Evolutionary conservation across 1,140 invertebrate genomes (phyloP), one percentile per base, ranked within the genome.

Genomic region (Atta cephalotes): DNA sequence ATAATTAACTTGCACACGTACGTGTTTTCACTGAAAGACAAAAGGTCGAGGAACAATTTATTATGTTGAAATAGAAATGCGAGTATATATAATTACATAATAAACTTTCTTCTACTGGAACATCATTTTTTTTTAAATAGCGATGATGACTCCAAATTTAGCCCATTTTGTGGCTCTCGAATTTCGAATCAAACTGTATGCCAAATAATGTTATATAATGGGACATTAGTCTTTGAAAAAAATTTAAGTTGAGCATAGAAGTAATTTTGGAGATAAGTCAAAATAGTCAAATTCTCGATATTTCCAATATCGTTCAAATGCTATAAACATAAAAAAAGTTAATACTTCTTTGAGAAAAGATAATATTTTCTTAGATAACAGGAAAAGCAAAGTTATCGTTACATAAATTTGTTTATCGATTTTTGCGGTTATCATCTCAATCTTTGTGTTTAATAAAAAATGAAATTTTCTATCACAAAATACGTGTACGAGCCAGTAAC

Each of bases 1-100:
- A 21, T 81, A 81, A 81, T 81, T 81, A 70, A 56, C 49, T 70
- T 14, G 31, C 51, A 9, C 51, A 70, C 14, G 65, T 25, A 70
- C 7, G 31, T 70, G 35, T 39, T 39, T 39, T 56, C 51, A 18
- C 28, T 2, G n/a, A 56, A 53, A 28, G 31, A 25, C 21, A 49
- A 58, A 56, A 70, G 65, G n/a, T 58, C 21, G 31, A 14, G n/a
- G 21, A 45, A 56, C 16, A 81, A 18, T 81, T 81, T 81, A 21
- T 81, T 45, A 58, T 39, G 14, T 70, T 16, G 9, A 45, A 45
- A 56, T 45, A 81, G 31, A 2, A 3, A 81, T 31, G 21, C 21
- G 31, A 35, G 18, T 70, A 35, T 1, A 25, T 9, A 21, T 65
- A 39, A 12, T 53, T 58, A 28, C 21, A 6, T 35, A 28, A 56